phyloP scores from a whole-genome alignment of 2,113 vertebrate species.

The Hirundichthys speculiger region DNA sequence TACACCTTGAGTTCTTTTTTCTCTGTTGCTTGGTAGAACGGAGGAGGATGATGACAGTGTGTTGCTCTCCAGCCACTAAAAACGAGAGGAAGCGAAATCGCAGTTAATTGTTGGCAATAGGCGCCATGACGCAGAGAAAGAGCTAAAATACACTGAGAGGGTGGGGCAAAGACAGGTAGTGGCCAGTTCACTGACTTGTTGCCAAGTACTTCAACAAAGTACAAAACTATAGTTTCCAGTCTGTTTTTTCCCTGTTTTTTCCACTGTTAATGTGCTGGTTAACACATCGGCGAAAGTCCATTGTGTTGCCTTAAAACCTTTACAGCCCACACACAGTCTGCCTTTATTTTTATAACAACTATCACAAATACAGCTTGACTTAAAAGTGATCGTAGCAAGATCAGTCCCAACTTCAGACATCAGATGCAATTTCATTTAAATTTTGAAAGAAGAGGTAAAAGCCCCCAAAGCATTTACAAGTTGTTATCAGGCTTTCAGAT shows the following conservation, averaged over 20 bases:
- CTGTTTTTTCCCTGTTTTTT: neutral
- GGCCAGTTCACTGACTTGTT: conserved; percentile 57
- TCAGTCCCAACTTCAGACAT: conserved; percentile 19
- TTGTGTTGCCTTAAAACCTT: conserved; percentile 16
- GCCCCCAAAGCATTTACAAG: conserved; percentile 14
- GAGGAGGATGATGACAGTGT: neutral
- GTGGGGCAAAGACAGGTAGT: conserved; percentile 72
- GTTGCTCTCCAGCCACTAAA: conserved; percentile 34
- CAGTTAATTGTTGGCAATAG: conserved; percentile 50
- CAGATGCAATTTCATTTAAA: conserved; percentile 41
- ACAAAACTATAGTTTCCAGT: conserved; percentile 12
- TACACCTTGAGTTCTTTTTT: conserved; percentile 2
- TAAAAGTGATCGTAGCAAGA: conserved; percentile 32
- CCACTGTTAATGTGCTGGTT: conserved; percentile 1
- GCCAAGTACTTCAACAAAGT: conserved; percentile 48
- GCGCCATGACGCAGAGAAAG: conserved; percentile 53
- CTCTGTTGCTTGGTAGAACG: conserved; percentile 2
- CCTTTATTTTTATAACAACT: conserved; percentile 30
- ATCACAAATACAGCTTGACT: conserved; percentile 30
- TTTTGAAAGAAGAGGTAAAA: conserved; percentile 55
- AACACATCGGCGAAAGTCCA: neutral
- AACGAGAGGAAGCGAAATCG: conserved; percentile 51
- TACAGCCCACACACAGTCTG: conserved; percentile 28
- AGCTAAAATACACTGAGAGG: conserved; percentile 39
- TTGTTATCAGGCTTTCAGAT: conserved; percentile 57